These are phyloP conservation scores for Melanotaenia duboulayi DNA, from an alignment of 2,113 vertebrate genomes.

Conservation along the genomic window DNA sequence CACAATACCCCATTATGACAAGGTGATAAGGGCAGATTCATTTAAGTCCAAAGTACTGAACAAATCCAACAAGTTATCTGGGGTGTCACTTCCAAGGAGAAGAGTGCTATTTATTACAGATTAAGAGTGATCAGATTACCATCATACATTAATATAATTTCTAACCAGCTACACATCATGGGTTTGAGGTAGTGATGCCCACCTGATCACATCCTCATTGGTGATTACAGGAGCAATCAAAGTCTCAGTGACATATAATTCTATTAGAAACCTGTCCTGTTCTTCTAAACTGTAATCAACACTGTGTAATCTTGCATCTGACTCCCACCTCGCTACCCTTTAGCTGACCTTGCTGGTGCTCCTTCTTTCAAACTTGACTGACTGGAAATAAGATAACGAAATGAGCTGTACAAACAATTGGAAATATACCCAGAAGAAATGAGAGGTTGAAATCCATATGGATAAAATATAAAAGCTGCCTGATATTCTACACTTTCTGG, in stretches of 20 bases:
- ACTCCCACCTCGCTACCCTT: slow-evolving; percentile 37
- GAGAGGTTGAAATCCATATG: background rate
- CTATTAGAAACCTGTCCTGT: slow-evolving; percentile 62
- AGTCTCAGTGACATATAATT: slow-evolving; percentile 76
- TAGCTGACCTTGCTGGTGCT: slow-evolving; percentile 34
- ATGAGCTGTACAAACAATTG: slow-evolving; percentile 19
- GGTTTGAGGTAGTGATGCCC: slow-evolving; percentile 26
- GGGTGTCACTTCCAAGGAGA: background rate
- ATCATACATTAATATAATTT: slow-evolving; percentile 25
- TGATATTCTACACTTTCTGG: background rate
- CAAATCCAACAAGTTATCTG: background rate
- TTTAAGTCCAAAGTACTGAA: background rate
- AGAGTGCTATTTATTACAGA: background rate
- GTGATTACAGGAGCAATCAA: slow-evolving; percentile 70
- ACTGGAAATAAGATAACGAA: slow-evolving; percentile 20
- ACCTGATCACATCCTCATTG: slow-evolving; percentile 59
- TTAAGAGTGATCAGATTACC: slow-evolving; percentile 35
- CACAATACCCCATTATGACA: no score
- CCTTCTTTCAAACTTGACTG: slow-evolving; percentile 27
- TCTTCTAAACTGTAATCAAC: slow-evolving; percentile 61
- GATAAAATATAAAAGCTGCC: slow-evolving; percentile 7
- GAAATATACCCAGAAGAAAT: slow-evolving; percentile 7
- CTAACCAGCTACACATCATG: slow-evolving; percentile 4
- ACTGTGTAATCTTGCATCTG: slow-evolving; percentile 50
- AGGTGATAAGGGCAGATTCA: no score